Evolutionary conservation across 2,113 vertebrate genomes (phyloP), one percentile per base, ranked within the genome.

Genomic region (Calonectris borealis): DNA sequence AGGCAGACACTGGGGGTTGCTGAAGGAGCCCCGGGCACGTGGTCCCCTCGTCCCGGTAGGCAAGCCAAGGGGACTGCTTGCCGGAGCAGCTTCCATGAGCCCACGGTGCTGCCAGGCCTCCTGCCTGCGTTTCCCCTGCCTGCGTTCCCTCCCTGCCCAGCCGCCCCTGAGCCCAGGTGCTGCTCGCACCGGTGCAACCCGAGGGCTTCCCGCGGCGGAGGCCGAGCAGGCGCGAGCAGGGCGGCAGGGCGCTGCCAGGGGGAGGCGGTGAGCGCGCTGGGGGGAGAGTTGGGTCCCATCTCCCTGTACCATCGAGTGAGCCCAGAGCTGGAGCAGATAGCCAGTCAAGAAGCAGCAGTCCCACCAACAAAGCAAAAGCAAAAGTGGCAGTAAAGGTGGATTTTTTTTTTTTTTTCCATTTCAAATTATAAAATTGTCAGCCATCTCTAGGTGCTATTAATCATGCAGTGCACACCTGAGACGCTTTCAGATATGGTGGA

Each of bases 11-110:
- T 21, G 36, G 40, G 20, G 13, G 32, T 7, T 86, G 48, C 42
- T 93, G 81, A 14, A 26, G 29, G 29, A 92, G 34, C 2, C 2
- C 25, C 2, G 2, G 49, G 22, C 15, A 57, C 2, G 9, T 0
- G 0, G 7, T 64, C 11, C 6, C 34, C 36, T 73, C 0, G 0
- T 49, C 16, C 31, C 2, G 1, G 18, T 1, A 21, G 60, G 58
- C 20, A 57, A 89, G 21, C 25, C 49, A n/a, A 87, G 54, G 72
- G 22, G 68, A 73, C 40, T 73, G 64, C 44, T 65, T 46, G 46
- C 17, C 0, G 0, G 11, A 91, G 29, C 49, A 46, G 58, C 64
- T 65, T 32, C 76, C 3, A 5, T 12, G 29, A 95, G 58, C 40
- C 72, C 2, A 2, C 9, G 10, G 44, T 51, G n/a, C 36, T 0